These are phyloP conservation scores for Ophioninae sp. DNA, from an alignment of 2,888 invertebrate species.

Conservation along the genomic window DNA sequence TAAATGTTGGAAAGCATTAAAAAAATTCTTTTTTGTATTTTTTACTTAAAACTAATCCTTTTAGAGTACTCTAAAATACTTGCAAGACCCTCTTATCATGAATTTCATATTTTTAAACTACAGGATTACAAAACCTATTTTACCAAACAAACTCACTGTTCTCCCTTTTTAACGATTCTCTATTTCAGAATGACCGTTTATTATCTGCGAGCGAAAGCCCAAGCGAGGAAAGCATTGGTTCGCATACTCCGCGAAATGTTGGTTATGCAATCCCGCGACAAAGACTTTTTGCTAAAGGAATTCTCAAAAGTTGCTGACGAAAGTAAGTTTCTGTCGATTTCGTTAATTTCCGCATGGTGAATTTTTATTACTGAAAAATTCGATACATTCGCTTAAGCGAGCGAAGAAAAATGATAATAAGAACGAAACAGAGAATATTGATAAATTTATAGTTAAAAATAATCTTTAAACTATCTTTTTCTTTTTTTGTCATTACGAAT, in stretches of 20 bases:
- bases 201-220: constrained; percentile 84
- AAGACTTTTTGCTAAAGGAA: constrained; percentile 86
- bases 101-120: not conserved
- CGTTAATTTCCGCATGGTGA: not conserved
- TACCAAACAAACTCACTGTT: not conserved
- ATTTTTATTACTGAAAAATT: not conserved
- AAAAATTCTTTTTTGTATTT: not conserved
- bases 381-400: not conserved
- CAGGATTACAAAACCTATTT: not conserved
- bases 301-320: constrained; percentile 85
- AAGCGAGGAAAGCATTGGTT: constrained; percentile 85
- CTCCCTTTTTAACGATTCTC: constrained; percentile 25
- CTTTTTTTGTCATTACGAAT: not conserved
- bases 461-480: not conserved
- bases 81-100: not conserved
- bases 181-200: constrained; percentile 84
- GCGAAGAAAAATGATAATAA: not conserved
- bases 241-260: constrained; percentile 85
- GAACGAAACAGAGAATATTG: not conserved
- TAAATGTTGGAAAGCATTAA: too few species aligned
- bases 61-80: not conserved
- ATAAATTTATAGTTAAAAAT: not conserved
- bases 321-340: constrained; percentile 79
- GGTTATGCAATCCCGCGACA: constrained; percentile 86
- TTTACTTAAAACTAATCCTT: not conserved